Base-by-base conservation (phyloP, 1,140 invertebrate species). In the Conopomorpha cramerella region DNA sequence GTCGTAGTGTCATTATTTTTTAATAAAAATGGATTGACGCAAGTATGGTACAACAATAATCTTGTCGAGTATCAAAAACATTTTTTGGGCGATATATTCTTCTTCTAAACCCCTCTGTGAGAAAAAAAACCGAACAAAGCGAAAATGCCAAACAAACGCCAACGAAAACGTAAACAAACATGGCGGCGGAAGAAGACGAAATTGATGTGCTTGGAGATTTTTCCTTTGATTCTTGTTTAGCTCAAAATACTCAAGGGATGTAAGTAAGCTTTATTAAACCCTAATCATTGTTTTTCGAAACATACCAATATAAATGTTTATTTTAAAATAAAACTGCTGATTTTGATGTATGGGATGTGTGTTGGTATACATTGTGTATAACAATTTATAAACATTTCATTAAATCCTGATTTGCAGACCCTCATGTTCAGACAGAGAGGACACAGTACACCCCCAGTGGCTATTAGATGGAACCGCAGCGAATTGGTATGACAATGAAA, bases 361-460 rank as follows among this genome's bases (percentile, higher is more conserved):
- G 4, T 23, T 6, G 19, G 10, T 23, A 23, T 23, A 23, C 19
- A 23, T 23, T 6, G 28, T 12, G n/a, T 8, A 26, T n/a, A 26
- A 30, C 11, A 30, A 11, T 30, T 30, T 15, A 11, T 6, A 30
- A 11, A 15, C 14, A 11, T 30, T 30, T 23, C 19, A 23, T 23
- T 23, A 4, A 23, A 23, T 23, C 10, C 10, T 23, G 19, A 23
- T 52, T 49, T 55, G 36, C 42, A 60, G 76, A 36, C 60, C 70
- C 35, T 62, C 65, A 28, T 74, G 70, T 45, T 74, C 70, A 15
- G 50, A 62, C 38, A 81, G 84, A 45, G 85, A 84, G 45, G 82
- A 83, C 35, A 81, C 80, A 32, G 82, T 85, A 6, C 82, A 84
- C 46, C 83, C 84, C 13, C 82, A 85, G 35, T 88, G 85, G 85